phyloP scores from a whole-genome alignment of 2,888 invertebrate genomes.

The Dasysyrphus tricinctus region DNA sequence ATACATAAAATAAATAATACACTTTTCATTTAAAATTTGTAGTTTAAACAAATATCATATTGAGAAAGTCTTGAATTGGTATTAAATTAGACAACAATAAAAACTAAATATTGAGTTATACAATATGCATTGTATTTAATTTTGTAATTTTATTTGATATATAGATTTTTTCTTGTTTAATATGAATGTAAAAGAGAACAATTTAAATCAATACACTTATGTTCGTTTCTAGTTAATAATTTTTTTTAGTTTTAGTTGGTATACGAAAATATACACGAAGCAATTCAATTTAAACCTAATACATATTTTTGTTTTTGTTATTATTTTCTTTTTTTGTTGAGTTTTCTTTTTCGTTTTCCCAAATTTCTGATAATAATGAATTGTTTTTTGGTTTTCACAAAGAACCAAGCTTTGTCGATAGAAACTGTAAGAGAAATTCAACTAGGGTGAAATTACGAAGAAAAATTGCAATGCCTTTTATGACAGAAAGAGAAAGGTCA shows the following conservation, averaged over 20 bases:
- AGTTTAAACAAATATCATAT: conserved; percentile 41
- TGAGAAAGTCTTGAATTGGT: conserved; percentile 12
- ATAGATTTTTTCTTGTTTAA: conserved; percentile 7
- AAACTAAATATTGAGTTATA: conserved; percentile 15
- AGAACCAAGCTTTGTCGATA: no score
- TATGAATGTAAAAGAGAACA: conserved; percentile 22
- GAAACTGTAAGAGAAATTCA: no score
- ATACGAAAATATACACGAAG: conserved; percentile 67
- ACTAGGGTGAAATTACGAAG: no score
- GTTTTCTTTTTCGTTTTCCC: no score
- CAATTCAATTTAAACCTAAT: conserved; percentile 48
- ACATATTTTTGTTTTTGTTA: conserved; percentile 24
- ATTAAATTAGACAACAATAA: conserved; percentile 17
- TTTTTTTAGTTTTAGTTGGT: conserved; percentile 63
- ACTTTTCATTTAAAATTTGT: conserved; percentile 27
- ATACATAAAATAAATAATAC: conserved; percentile 10
- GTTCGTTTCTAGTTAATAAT: conserved; percentile 50
- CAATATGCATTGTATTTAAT: conserved; percentile 39
- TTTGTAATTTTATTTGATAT: conserved; percentile 51
- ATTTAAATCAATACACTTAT: conserved; percentile 30
- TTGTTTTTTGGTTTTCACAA: no score
- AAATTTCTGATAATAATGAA: no score
- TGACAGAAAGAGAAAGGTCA: no score
- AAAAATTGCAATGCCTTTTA: no score
- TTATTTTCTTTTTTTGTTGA: neutral